phyloP scores from a whole-genome alignment of 2,113 vertebrate species.

The Xyrauchen texanus region DNA sequence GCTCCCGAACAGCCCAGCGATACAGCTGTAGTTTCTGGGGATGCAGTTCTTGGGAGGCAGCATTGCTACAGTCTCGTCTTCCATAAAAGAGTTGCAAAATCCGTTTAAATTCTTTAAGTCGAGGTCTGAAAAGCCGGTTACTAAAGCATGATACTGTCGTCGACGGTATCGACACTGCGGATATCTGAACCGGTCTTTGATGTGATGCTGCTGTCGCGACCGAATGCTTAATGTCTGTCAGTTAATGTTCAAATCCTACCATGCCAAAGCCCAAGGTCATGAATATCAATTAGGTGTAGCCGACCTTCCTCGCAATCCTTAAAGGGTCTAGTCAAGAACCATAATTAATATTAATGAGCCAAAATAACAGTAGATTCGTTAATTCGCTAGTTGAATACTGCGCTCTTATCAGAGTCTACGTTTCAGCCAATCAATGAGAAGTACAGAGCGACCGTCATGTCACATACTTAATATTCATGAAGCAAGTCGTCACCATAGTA shows the following conservation, averaged over 20 bases:
- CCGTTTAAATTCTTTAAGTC: background rate
- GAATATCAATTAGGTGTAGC: background rate
- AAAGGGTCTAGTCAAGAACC: background rate
- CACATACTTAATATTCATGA: constrained; percentile 13
- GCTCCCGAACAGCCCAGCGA: constrained; percentile 87
- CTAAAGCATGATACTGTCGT: constrained; percentile 18
- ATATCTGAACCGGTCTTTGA: constrained; percentile 59
- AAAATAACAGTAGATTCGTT: background rate
- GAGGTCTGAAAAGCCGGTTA: constrained; percentile 12
- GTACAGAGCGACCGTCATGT: background rate
- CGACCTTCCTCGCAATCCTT: background rate
- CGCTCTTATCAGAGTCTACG: no score
- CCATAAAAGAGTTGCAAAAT: constrained; percentile 65
- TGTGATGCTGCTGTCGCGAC: background rate
- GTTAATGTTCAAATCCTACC: background rate
- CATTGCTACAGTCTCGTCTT: constrained; percentile 73
- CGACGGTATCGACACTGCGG: constrained; percentile 54
- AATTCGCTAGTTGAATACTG: background rate
- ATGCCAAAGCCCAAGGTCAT: constrained; percentile 1
- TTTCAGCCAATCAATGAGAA: background rate
- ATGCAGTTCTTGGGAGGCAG: constrained; percentile 86
- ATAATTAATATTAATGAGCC: background rate
- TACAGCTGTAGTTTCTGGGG: constrained; percentile 94
- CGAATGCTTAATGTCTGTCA: background rate
- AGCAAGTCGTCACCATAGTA: background rate